Conservation (phyloP, 2,797 vertebrate species). For the Myripristis jacobus region DNA sequence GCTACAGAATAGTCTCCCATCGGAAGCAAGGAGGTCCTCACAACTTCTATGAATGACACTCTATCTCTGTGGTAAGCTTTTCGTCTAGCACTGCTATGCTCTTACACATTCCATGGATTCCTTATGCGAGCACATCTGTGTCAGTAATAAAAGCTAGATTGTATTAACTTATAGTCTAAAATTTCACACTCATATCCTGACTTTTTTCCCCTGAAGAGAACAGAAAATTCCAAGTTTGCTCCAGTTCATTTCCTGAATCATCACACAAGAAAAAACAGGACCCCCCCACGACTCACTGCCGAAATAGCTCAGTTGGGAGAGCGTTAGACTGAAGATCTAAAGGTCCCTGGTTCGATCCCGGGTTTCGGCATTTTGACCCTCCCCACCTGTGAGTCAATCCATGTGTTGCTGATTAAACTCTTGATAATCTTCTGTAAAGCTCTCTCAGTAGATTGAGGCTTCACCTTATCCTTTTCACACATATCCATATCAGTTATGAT, state of each 20-base stretch:
- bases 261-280: too few species aligned
- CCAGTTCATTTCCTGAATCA: conserved; percentile 14
- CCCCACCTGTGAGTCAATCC: background rate
- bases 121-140: conserved; percentile 31
- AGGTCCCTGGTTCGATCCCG: conserved; percentile 51
- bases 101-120: conserved; percentile 72
- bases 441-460: background rate
- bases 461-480: background rate
- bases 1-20: background rate
- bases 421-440: background rate
- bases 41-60: conserved; percentile 10
- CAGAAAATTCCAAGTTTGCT: conserved; percentile 8
- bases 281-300: background rate
- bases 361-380: conserved; percentile 35
- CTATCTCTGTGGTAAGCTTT: conserved; percentile 23
- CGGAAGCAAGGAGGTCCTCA: background rate
- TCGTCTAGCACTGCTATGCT: conserved; percentile 25
- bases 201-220: conserved; percentile 42
- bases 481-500: background rate
- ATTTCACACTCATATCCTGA: conserved; percentile 50
- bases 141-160: conserved; percentile 36
- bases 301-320: conserved; percentile 56
- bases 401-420: too few species aligned
- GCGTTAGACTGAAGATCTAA: conserved; percentile 53
- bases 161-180: conserved; percentile 34